phyloP scores from a whole-genome alignment of 1,140 invertebrate species.

The roundworm (Caenorhabditis elegans) region DNA sequence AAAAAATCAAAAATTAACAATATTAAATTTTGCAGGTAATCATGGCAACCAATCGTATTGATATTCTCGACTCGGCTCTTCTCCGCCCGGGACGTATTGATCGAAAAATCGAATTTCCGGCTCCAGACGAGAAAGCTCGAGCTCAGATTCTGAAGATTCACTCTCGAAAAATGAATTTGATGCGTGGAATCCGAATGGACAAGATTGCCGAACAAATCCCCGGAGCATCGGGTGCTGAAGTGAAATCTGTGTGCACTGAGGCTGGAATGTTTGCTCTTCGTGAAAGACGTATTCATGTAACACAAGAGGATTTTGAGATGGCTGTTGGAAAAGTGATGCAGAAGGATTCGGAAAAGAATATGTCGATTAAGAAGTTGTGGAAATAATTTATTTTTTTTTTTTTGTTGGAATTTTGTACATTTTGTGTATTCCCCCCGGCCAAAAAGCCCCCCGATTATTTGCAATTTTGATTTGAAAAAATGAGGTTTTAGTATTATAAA shows the following conservation, averaged over 20 bases:
- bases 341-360: conserved; percentile 99
- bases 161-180: conserved; percentile 98
- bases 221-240: conserved; percentile 97
- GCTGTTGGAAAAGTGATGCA: conserved; percentile 97
- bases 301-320: conserved; percentile 99
- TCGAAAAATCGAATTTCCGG: conserved; percentile 79
- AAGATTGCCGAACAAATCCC: conserved; percentile 99
- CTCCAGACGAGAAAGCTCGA: conserved; percentile 93
- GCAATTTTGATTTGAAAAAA: too few relatives aligned
- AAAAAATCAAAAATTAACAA: too few relatives aligned
- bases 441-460: too few relatives aligned
- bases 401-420: too few relatives aligned
- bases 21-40: conserved; percentile 74
- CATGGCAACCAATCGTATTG: conserved; percentile 99
- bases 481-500: too few relatives aligned
- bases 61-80: conserved; percentile 94
- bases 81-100: conserved; percentile 78
- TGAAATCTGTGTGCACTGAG: conserved; percentile 95
- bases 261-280: conserved; percentile 98
- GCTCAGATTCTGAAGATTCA: conserved; percentile 95
- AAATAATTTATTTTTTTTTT: conserved; percentile 67
- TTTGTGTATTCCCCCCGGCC: too few relatives aligned
- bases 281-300: conserved; percentile 96
- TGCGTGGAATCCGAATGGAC: conserved; percentile 92
- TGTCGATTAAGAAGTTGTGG: conserved; percentile 99